Conservation (phyloP, 2,888 invertebrate species). For the Aporophyla nigra region DNA sequence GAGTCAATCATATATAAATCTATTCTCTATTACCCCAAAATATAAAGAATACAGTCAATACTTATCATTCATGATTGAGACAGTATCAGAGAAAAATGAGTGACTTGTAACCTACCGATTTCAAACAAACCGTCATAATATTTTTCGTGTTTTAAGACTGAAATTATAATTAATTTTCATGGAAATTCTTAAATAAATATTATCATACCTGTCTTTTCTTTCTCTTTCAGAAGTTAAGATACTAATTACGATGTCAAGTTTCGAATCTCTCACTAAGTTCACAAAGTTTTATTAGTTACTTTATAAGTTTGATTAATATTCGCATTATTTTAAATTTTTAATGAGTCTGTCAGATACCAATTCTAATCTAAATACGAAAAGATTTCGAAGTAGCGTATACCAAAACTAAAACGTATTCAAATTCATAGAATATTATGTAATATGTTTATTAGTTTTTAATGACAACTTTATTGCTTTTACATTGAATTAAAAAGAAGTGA, state of each 20-base stretch:
- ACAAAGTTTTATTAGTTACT: constrained; percentile 24
- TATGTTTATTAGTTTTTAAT: constrained; percentile 33
- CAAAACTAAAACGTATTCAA: neutral
- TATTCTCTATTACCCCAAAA: neutral
- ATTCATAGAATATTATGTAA: constrained; percentile 2
- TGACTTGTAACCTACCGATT: neutral
- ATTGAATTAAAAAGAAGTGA: constrained; percentile 52
- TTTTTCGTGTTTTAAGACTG: neutral
- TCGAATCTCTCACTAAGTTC: constrained; percentile 1
- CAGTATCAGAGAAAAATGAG: neutral
- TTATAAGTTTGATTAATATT: constrained; percentile 5
- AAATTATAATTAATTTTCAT: constrained; percentile 18
- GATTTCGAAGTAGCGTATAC: neutral
- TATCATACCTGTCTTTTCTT: constrained; percentile 10
- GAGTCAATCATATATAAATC: neutral
- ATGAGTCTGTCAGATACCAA: constrained; percentile 5
- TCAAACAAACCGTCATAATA: neutral
- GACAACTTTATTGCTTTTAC: constrained; percentile 44
- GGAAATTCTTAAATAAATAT: constrained; percentile 33
- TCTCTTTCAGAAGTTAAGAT: constrained; percentile 7
- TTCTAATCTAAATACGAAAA: neutral
- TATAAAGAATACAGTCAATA: neutral
- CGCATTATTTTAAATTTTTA: neutral
- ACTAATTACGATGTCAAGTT: constrained; percentile 47
- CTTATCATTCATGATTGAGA: neutral